A percentile compares a stretch with the other conserved stretches of the same genome.
These are phyloP conservation scores for Larimichthys crocea DNA, from an alignment of 2,113 vertebrate species.

Conservation along the genomic window DNA sequence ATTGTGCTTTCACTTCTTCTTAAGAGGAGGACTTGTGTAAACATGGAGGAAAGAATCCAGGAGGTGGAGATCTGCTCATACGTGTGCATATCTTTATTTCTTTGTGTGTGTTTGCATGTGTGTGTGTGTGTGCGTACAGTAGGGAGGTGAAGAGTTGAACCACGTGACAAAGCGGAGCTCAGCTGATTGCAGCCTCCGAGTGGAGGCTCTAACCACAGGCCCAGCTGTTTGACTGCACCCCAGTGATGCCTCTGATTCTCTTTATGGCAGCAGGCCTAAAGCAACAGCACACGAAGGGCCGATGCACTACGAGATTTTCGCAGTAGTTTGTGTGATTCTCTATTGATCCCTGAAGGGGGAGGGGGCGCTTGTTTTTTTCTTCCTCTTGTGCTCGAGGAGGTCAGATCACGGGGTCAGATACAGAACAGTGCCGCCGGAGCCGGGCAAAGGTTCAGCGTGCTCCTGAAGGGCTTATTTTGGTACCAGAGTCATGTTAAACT, in stretches of 20 bases:
- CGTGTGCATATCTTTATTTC: background rate
- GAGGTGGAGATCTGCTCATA: background rate
- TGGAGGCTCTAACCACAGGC: conserved; percentile 45
- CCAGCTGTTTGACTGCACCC: conserved; percentile 66
- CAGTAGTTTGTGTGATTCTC: conserved; percentile 19
- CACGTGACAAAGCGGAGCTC: conserved; percentile 46
- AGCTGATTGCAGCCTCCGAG: conserved; percentile 65
- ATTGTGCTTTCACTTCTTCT: conserved; percentile 8
- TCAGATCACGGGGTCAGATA: conserved; percentile 33
- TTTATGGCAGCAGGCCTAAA: conserved; percentile 55
- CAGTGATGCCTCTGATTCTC: conserved; percentile 41
- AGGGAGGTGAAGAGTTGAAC: conserved; percentile 25
- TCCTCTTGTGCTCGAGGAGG: conserved; percentile 19
- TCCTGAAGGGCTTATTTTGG: conserved; percentile 17
- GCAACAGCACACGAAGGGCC: conserved; percentile 53
- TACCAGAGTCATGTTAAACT: background rate
- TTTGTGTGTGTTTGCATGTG: background rate
- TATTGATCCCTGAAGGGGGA: conserved; percentile 49
- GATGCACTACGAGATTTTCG: background rate
- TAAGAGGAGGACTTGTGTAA: background rate
- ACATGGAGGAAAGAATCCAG: background rate
- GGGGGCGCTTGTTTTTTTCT: conserved; percentile 25
- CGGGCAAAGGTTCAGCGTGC: background rate
- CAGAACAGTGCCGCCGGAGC: conserved; percentile 11
- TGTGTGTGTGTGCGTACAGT: background rate